phyloP scores from a whole-genome alignment of 2,797 vertebrate species.

The Ictinia mississippiensis region DNA sequence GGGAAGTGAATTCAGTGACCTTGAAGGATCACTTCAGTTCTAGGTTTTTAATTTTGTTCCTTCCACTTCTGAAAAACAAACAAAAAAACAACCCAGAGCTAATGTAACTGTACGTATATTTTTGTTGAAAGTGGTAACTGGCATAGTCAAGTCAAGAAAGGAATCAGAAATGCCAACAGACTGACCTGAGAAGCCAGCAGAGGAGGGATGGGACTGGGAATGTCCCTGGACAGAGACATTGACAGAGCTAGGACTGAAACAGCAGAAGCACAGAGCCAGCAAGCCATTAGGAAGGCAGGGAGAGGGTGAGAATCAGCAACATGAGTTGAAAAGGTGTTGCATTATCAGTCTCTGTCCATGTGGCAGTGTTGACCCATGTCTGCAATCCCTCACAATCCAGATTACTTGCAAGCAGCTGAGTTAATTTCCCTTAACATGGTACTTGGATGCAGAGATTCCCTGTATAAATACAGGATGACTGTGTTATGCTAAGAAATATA shows the following conservation, averaged over 20 bases:
- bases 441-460: background rate
- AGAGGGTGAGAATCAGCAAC: background rate
- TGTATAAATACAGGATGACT: background rate
- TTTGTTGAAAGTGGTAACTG: background rate
- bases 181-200: background rate
- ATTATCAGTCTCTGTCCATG: background rate
- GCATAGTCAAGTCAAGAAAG: background rate
- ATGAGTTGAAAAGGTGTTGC: background rate
- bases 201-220: background rate
- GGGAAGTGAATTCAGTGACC: background rate
- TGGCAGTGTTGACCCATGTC: background rate
- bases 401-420: background rate
- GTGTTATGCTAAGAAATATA: background rate
- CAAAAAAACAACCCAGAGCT: background rate
- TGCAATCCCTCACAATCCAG: background rate
- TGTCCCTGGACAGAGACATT: background rate
- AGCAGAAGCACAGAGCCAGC: background rate
- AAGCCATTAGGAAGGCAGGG: background rate
- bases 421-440: background rate
- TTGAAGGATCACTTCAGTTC: background rate
- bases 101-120: background rate
- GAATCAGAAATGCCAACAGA: background rate
- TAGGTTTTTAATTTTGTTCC: background rate
- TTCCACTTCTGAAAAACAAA: background rate
- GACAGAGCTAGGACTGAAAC: background rate